Conservation (phyloP, 2,113 vertebrate species). For the Oreochromis spilurus region DNA sequence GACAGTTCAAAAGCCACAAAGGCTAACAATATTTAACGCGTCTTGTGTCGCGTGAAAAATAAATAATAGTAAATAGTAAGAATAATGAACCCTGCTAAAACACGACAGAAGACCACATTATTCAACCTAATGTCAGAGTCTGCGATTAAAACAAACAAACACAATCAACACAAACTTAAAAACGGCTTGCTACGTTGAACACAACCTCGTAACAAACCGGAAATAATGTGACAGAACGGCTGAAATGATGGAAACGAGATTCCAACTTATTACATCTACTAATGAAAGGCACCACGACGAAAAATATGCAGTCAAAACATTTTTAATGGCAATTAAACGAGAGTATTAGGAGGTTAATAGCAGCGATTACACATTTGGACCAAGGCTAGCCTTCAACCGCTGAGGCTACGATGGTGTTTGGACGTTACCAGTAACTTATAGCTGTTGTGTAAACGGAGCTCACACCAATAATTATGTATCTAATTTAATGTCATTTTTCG, state of each 20-base stretch:
- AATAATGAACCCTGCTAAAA: neutral
- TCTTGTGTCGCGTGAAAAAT: neutral
- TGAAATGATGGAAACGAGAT: neutral
- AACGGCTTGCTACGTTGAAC: neutral
- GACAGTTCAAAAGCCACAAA: neutral
- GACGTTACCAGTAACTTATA: neutral
- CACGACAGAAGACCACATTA: neutral
- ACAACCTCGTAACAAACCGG: neutral
- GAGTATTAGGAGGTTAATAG: neutral
- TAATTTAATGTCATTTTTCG: neutral
- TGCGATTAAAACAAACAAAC: neutral
- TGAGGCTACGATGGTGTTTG: neutral
- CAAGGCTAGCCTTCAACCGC: neutral
- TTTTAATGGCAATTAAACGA: neutral
- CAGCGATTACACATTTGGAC: neutral
- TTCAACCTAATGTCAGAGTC: neutral
- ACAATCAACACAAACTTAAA: neutral
- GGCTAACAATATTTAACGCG: neutral
- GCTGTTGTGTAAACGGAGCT: neutral
- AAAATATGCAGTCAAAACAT: neutral
- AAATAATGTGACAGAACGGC: neutral
- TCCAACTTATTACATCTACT: neutral
- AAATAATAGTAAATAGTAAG: neutral
- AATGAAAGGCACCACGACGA: neutral
- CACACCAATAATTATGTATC: neutral